Conservation (phyloP, 2,797 vertebrate genomes). For the Tadarida brasiliensis region DNA sequence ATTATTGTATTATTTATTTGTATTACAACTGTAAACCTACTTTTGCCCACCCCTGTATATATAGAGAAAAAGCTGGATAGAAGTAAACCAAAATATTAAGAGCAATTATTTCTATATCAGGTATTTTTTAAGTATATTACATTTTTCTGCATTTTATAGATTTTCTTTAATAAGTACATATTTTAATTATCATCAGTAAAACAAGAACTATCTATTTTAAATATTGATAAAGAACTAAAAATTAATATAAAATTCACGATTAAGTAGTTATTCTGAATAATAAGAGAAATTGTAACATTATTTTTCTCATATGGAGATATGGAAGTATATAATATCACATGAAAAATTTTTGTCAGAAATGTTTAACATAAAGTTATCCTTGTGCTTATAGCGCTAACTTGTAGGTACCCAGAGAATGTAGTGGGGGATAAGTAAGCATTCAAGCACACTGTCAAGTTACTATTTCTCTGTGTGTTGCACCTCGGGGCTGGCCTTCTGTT, state of each 20-base stretch:
- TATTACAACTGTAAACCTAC: not conserved
- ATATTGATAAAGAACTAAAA: constrained; percentile 19
- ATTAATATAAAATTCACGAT: not conserved
- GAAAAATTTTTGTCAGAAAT: not conserved
- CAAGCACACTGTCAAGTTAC: no score
- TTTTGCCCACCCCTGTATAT: not conserved
- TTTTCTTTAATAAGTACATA: not conserved
- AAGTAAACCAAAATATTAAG: constrained; percentile 57
- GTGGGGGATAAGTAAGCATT: not conserved
- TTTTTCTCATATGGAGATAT: not conserved
- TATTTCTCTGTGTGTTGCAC: not conserved
- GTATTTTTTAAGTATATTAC: constrained; percentile 13
- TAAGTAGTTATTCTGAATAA: not conserved
- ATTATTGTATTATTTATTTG: not conserved
- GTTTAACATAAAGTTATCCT: not conserved
- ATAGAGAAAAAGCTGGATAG: not conserved
- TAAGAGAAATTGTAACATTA: not conserved
- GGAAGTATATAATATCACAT: not conserved
- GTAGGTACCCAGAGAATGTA: not conserved
- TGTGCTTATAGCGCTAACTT: not conserved
- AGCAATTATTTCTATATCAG: constrained; percentile 15
- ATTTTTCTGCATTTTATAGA: constrained; percentile 11
- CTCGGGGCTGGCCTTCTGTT: not conserved
- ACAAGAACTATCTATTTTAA: not conserved
- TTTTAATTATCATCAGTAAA: constrained; percentile 14